Evolutionary conservation across 2,113 vertebrate species (phyloP).

Genomic region (Noctilio leporinus): DNA sequence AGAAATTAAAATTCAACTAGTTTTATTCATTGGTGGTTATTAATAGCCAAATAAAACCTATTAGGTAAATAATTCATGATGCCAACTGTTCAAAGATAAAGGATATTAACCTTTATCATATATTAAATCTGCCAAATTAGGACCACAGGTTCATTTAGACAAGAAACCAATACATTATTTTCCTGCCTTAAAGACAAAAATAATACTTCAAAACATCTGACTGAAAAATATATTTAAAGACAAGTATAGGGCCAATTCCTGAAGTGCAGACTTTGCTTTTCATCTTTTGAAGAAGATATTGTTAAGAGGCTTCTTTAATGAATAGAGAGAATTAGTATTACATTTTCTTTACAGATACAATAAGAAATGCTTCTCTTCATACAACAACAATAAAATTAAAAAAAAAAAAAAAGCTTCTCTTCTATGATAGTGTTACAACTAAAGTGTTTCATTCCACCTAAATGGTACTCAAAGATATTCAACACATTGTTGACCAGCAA

Average conservation of each 20-base stretch:
- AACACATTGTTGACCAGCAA: too few species aligned
- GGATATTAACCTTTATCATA: not conserved
- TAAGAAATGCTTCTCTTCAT: not conserved
- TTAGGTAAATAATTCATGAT: not conserved
- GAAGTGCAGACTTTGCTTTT: conserved; percentile 21
- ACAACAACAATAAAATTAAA: too few species aligned
- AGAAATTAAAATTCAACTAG: conserved; percentile 9
- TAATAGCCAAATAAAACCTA: conserved; percentile 26
- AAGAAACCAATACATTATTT: conserved; percentile 17
- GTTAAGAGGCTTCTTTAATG: conserved; percentile 1
- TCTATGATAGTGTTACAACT: not conserved
- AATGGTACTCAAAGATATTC: conserved; percentile 16
- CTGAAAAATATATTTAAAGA: conserved; percentile 19
- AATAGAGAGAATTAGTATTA: not conserved
- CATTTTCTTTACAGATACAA: not conserved
- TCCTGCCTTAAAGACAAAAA: conserved; percentile 22
- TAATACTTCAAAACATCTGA: not conserved
- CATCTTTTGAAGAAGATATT: conserved; percentile 29
- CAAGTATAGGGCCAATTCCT: not conserved
- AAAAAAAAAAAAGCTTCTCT: not conserved
- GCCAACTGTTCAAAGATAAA: not conserved
- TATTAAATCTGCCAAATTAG: conserved; percentile 13
- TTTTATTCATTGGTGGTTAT: not conserved
- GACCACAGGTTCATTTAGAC: not conserved
- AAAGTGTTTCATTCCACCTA: not conserved